Conservation (phyloP, 2,113 vertebrate species). For the Cathartes aura region DNA sequence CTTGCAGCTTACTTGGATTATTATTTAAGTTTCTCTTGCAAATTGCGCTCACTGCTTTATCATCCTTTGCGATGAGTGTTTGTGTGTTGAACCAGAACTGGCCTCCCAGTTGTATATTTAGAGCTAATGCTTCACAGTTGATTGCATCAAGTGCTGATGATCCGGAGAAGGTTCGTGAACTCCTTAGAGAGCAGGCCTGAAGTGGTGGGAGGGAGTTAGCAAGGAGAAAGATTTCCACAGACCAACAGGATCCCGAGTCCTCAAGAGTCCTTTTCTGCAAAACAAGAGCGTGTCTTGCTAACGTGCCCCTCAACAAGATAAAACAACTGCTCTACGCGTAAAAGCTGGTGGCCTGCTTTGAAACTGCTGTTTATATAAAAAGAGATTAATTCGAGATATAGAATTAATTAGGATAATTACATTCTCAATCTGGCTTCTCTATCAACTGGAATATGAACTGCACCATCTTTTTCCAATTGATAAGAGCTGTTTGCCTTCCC, state of each 20-base stretch:
- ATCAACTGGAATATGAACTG: not conserved
- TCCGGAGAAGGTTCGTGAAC: conserved; percentile 37
- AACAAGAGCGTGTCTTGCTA: not conserved
- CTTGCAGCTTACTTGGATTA: not conserved
- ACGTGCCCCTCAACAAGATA: not conserved
- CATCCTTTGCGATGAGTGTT: not conserved
- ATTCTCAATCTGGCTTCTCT: conserved; percentile 30
- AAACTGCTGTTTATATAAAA: not conserved
- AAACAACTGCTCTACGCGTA: not conserved
- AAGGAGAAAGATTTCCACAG: not conserved
- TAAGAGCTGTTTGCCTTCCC: conserved; percentile 22
- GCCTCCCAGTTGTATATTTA: conserved; percentile 54
- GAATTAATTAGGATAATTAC: conserved; percentile 60
- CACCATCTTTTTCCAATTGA: not conserved
- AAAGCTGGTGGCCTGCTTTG: conserved; percentile 4
- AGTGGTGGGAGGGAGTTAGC: conserved; percentile 26
- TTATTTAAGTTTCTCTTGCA: not conserved
- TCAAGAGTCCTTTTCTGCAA: not conserved
- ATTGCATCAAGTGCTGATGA: conserved; percentile 45
- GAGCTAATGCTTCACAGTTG: conserved; percentile 57
- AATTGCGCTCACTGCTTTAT: not conserved
- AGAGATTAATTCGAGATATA: conserved; percentile 1
- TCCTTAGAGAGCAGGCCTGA: not conserved
- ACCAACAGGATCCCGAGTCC: not conserved
- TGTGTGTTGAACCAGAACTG: conserved; percentile 27